A percentile compares a stretch with the other conserved stretches of the same genome.
phyloP scores from a whole-genome alignment of 1,140 invertebrate genomes.

The Araneus ventricosus region DNA sequence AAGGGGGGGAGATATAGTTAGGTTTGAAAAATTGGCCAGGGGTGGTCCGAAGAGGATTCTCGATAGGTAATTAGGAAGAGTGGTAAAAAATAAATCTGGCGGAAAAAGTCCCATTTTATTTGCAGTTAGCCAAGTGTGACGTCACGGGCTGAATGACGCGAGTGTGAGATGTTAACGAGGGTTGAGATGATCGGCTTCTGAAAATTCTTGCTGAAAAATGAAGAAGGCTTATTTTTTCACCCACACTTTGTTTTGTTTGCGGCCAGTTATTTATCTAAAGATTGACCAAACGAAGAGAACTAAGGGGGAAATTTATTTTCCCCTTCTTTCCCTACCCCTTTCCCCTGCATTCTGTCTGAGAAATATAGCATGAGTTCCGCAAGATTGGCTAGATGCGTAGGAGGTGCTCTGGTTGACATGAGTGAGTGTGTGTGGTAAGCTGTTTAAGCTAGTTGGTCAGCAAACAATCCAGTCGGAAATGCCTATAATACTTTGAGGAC shows the following conservation, averaged over 20 bases:
- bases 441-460: background rate
- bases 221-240: background rate
- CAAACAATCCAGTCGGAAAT: background rate
- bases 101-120: conserved; percentile 66
- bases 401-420: background rate
- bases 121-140: conserved; percentile 51
- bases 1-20: background rate
- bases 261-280: conserved; percentile 44
- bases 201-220: conserved; percentile 10
- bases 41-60: conserved; percentile 15
- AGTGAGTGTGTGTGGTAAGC: background rate
- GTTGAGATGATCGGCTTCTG: conserved; percentile 15
- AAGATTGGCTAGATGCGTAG: background rate
- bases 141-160: conserved; percentile 26
- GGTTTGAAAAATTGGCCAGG: conserved; percentile 14
- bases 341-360: background rate
- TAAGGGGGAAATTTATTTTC: background rate
- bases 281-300: background rate
- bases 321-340: no score
- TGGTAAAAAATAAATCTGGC: conserved; percentile 47
- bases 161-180: conserved; percentile 55
- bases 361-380: background rate
- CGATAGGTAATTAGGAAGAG: conserved; percentile 60
- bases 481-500: background rate
- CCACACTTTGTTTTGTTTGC: conserved; percentile 28